Evolutionary conservation across 1,140 invertebrate species (phyloP), one percentile per base, ranked within the genome.

Genomic region (Samia ricini): DNA sequence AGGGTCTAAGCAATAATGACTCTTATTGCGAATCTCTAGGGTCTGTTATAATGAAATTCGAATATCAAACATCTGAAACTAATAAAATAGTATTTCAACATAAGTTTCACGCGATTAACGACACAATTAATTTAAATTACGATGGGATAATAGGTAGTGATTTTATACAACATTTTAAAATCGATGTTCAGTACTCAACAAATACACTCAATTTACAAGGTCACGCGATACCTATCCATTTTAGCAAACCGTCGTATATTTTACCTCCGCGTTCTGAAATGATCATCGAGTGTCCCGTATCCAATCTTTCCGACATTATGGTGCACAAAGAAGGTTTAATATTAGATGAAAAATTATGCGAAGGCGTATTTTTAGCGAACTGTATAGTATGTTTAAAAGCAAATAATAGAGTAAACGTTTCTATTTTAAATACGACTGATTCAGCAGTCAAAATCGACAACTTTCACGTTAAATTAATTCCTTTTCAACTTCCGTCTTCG

Each of bases 71-170:
- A 10, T 49, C 48, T 18, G 15, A n/a, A 18, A 18, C 6, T n/a
- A 49, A 49, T n/a, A 49, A 49, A 49, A 10, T 49, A 49, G 15
- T 59, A 23, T 26, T 24, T 20, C 18, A 60, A 12, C 29, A 52
- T 12, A 60, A 55, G n/a, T 61, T 61, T 56, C 60, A 61, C 15
- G 22, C 23, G 26, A 56, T 24, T 8, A 51, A 61, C 12, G 60
- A 62, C 24, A 56, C 22, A 26, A 62, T 48, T 24, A 42, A 67
- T 57, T 55, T 66, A 10, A 29, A 64, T 21, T 66, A 66, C 42
- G 71, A 73, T 29, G 71, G 71, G n/a, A 73, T 73, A 7, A 65
- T 73, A 15, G 71, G 71, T 55, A 70, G 15, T 29, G 68, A 73
- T 52, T 70, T 73, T 56, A 55, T 64, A 48, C n/a, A 19, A 18